Evolutionary conservation across 1,140 invertebrate genomes (phyloP).

Genomic region (Drosophila parvula): DNA sequence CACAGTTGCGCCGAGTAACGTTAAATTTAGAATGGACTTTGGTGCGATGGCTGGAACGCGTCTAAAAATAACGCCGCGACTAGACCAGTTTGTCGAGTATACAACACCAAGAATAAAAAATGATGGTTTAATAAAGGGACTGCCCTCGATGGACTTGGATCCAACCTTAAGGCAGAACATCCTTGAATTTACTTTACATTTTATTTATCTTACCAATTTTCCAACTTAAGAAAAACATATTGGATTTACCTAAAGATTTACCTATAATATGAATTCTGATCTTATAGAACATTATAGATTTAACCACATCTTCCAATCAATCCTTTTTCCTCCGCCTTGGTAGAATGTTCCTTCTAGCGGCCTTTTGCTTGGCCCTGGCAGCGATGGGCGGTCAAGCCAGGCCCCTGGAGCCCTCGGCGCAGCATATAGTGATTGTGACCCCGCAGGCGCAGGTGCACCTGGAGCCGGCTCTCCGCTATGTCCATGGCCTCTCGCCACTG

Average conservation of each 20-base stretch:
- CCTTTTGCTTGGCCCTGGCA: constrained; percentile 67
- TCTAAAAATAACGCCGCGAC: constrained; percentile 62
- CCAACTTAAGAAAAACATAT: too few relatives aligned
- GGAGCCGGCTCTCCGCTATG: constrained; percentile 72
- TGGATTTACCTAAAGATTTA: too few relatives aligned
- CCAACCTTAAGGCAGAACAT: not conserved
- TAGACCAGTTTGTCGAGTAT: constrained; percentile 59
- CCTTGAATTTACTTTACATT: too few relatives aligned
- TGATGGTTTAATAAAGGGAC: not conserved
- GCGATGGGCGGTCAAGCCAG: constrained; percentile 57
- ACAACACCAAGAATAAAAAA: not conserved
- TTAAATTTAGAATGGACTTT: constrained; percentile 82
- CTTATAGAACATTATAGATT: too few relatives aligned
- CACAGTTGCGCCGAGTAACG: constrained; percentile 39
- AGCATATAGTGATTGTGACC: constrained; percentile 80
- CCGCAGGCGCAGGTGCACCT: constrained; percentile 80
- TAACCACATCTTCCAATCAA: too few relatives aligned
- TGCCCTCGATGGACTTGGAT: not conserved
- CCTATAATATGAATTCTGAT: too few relatives aligned
- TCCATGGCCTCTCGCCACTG: constrained; percentile 77
- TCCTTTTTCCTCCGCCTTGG: not conserved
- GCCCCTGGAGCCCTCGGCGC: constrained; percentile 62
- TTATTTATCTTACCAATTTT: too few relatives aligned
- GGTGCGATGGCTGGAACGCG: constrained; percentile 46
- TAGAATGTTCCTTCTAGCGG: constrained; percentile 69